Evolutionary conservation across 2,888 invertebrate species (phyloP).

Genomic region (Plutella xylostella): DNA sequence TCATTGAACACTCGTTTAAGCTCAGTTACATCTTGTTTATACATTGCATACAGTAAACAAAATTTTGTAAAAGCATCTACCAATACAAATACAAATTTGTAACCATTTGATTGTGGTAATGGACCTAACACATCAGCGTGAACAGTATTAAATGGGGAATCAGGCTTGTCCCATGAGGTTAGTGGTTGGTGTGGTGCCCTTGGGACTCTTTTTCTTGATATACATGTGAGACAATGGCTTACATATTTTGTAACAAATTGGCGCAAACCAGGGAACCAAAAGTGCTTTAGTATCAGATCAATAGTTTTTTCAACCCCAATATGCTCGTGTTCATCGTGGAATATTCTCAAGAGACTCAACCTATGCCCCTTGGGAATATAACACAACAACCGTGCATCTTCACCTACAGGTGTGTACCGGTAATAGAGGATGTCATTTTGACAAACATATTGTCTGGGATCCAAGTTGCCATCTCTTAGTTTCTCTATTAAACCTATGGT

Average conservation of each 20-base stretch:
- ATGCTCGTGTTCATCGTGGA: conserved; percentile 14
- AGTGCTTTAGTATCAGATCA: conserved; percentile 10
- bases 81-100: conserved; percentile 5
- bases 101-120: conserved; percentile 5
- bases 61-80: conserved; percentile 11
- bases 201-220: conserved; percentile 1
- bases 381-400: conserved; percentile 8
- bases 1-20: not conserved
- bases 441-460: conserved; percentile 10
- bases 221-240: conserved; percentile 4
- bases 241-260: conserved; percentile 7
- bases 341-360: conserved; percentile 7
- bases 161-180: conserved; percentile 9
- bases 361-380: conserved; percentile 13
- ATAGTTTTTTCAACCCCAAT: conserved; percentile 8
- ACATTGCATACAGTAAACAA: conserved; percentile 3
- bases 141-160: conserved; percentile 9
- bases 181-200: conserved; percentile 7
- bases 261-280: conserved; percentile 9
- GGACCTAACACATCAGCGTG: conserved; percentile 11
- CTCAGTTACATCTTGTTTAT: conserved; percentile 5
- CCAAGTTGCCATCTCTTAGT: conserved; percentile 15
- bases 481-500: conserved; percentile 3
- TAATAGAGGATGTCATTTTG: conserved; percentile 8
- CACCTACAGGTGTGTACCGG: conserved; percentile 6